Conservation (phyloP, 1,140 invertebrate species). For the Dufourea novaeangliae region DNA sequence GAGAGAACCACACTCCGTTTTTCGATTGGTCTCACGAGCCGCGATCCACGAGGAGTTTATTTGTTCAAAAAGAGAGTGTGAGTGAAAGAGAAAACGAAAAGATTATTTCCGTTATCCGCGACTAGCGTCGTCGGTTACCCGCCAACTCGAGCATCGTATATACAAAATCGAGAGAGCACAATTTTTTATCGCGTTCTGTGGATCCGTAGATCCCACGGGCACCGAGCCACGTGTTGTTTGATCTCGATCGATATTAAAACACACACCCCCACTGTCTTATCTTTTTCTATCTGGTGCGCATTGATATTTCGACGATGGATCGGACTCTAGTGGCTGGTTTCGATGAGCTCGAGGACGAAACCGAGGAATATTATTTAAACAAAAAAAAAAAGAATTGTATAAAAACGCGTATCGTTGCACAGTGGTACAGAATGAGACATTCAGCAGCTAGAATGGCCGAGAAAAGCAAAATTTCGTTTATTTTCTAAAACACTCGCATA, state of each 20-base stretch:
- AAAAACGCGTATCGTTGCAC: too few species aligned
- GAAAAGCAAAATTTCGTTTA: too few species aligned
- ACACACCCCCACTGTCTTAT: not conserved
- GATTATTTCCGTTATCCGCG: not conserved
- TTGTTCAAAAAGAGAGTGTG: not conserved
- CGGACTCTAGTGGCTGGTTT: not conserved
- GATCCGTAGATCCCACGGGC: constrained; percentile 28
- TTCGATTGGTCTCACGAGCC: too few species aligned
- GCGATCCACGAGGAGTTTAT: too few species aligned
- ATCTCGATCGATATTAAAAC: constrained; percentile 33
- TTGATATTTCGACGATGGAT: constrained; percentile 2
- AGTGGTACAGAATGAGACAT: too few species aligned
- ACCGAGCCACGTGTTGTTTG: constrained; percentile 1
- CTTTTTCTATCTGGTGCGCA: constrained; percentile 3
- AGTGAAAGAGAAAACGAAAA: not conserved
- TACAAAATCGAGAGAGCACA: constrained; percentile 34
- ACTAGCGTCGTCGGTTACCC: not conserved
- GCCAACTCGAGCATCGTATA: not conserved
- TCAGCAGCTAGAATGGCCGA: not conserved
- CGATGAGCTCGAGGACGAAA: constrained; percentile 27
- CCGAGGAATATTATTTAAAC: not conserved
- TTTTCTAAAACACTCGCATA: too few species aligned
- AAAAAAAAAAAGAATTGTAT: not conserved
- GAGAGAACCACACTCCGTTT: too few species aligned
- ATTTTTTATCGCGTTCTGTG: constrained; percentile 20